Percentiles rank a stretch among this genome's conserved stretches.
Evolutionary conservation across 2,797 vertebrate species (phyloP).

Genomic region (Paedocypris micromegethes): DNA sequence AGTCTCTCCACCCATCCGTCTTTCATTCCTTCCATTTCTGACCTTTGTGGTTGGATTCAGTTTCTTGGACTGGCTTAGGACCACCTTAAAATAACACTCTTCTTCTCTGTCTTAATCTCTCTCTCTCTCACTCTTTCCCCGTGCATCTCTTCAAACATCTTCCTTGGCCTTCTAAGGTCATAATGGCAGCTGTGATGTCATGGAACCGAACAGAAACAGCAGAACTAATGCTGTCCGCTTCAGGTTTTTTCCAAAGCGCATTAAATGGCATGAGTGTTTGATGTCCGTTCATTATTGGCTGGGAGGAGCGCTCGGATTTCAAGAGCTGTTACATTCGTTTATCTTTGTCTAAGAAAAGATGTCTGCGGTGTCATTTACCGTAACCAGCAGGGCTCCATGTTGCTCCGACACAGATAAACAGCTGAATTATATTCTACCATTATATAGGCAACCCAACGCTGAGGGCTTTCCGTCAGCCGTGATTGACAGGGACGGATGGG

Average conservation of each 20-base stretch:
- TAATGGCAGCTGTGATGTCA: slow-evolving; percentile 62
- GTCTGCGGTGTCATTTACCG: background rate
- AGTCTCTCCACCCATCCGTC: slow-evolving; percentile 14
- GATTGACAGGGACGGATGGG: slow-evolving; percentile 45
- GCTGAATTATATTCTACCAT: slow-evolving; percentile 29
- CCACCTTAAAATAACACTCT: slow-evolving; percentile 61
- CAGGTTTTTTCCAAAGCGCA: slow-evolving; percentile 54
- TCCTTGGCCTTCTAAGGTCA: slow-evolving; percentile 65
- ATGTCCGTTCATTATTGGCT: slow-evolving; percentile 2
- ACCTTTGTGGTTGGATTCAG: slow-evolving; percentile 59
- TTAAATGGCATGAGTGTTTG: slow-evolving; percentile 30
- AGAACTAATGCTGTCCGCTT: slow-evolving; percentile 62
- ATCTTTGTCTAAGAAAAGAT: slow-evolving; percentile 10
- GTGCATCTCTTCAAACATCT: slow-evolving; percentile 27
- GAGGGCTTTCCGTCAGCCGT: slow-evolving; percentile 25
- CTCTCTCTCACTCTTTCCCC: slow-evolving; percentile 18
- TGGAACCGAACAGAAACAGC: slow-evolving; percentile 46
- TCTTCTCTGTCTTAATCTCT: slow-evolving; percentile 16
- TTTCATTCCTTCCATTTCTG: slow-evolving; percentile 45
- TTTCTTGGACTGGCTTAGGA: slow-evolving; percentile 61
- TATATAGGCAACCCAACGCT: slow-evolving; percentile 18
- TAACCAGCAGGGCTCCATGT: background rate
- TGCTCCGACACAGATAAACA: slow-evolving; percentile 8
- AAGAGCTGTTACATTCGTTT: background rate
- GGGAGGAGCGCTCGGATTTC: slow-evolving; percentile 10